Evolutionary conservation across 2,797 vertebrate genomes (phyloP).

Genomic region (Danio albolineatus): DNA sequence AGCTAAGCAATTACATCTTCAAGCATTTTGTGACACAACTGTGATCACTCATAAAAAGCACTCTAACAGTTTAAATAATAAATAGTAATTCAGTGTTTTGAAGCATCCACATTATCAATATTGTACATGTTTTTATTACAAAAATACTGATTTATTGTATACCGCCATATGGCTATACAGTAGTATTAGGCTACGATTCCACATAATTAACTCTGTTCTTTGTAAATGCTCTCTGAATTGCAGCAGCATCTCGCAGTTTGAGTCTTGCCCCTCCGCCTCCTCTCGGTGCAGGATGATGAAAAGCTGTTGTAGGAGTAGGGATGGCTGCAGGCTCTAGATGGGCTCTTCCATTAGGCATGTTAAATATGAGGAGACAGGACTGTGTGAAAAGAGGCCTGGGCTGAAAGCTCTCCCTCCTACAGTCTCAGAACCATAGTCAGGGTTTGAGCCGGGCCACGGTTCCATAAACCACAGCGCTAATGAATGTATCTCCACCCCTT

Average conservation of each 20-base stretch:
- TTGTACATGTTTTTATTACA: too few species aligned
- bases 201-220: conserved; percentile 28
- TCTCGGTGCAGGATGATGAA: conserved; percentile 56
- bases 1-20: too few species aligned
- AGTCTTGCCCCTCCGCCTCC: conserved; percentile 15
- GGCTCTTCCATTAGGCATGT: conserved; percentile 43
- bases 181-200: conserved; percentile 21
- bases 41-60: too few species aligned
- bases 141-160: too few species aligned
- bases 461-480: conserved; percentile 38
- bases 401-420: conserved; percentile 16
- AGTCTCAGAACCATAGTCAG: conserved; percentile 29
- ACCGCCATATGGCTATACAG: too few species aligned
- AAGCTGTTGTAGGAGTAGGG: conserved; percentile 56
- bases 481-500: conserved; percentile 40
- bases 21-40: too few species aligned
- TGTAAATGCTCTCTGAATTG: conserved; percentile 11
- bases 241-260: conserved; percentile 19
- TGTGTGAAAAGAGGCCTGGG: conserved; percentile 41
- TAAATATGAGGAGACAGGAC: conserved; percentile 53
- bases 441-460: conserved; percentile 15
- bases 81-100: too few species aligned
- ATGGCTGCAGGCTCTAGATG: conserved; percentile 57
- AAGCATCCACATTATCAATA: too few species aligned
- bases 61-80: too few species aligned